Conservation (phyloP, 64 coral and sea anemone species). For the Stichodactyla mertensii region DNA sequence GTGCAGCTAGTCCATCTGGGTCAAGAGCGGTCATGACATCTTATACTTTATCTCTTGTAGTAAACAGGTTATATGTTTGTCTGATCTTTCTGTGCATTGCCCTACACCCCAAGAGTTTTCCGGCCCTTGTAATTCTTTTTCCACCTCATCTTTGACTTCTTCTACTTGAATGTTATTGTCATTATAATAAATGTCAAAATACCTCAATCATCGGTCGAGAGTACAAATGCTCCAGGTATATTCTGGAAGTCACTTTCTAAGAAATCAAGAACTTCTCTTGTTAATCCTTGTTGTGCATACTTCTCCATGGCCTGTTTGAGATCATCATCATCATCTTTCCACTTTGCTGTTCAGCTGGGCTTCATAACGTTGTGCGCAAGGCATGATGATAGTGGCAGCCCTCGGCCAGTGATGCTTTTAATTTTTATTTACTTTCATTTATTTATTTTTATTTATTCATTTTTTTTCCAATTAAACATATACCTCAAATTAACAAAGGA, state of each 20-base stretch:
- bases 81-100: constrained; percentile 46
- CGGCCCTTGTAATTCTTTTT: constrained; percentile 42
- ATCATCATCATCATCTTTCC: constrained; percentile 29
- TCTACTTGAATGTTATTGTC: constrained; percentile 15
- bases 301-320: constrained; percentile 30
- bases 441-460: neutral
- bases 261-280: constrained; percentile 28
- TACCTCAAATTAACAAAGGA: too few relatives aligned
- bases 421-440: neutral
- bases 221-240: constrained; percentile 28
- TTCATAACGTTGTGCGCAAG: constrained; percentile 31
- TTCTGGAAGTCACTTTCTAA: constrained; percentile 24
- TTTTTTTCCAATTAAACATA: too few relatives aligned
- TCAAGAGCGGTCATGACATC: constrained; percentile 26
- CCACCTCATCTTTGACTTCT: constrained; percentile 42
- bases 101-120: constrained; percentile 40
- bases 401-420: constrained; percentile 45
- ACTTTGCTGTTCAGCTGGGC: constrained; percentile 11
- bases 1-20: constrained; percentile 21
- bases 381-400: constrained; percentile 53
- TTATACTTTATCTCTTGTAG: constrained; percentile 39
- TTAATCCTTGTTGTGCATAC: constrained; percentile 25
- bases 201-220: constrained; percentile 29
- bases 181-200: constrained; percentile 51
- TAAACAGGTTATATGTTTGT: constrained; percentile 26